Evolutionary conservation across 2,113 vertebrate species (phyloP).

Genomic region (Orycteropus afer): DNA sequence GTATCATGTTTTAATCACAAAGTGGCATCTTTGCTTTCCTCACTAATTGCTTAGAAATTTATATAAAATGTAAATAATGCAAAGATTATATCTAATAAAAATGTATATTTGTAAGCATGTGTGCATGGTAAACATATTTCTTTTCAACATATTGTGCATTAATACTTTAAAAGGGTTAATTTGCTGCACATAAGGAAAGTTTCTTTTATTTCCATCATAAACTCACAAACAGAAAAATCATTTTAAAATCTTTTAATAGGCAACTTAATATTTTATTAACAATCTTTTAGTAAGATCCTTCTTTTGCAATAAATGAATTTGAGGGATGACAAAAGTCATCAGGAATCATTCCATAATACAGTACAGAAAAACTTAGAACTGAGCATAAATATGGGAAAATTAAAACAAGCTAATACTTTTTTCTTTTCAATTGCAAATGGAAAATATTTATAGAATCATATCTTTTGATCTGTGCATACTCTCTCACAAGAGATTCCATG

Average conservation of each 20-base stretch:
- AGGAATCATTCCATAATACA: slow-evolving; percentile 61
- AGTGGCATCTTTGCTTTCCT: slow-evolving; percentile 66
- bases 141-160: slow-evolving; percentile 76
- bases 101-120: slow-evolving; percentile 71
- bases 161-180: slow-evolving; percentile 83
- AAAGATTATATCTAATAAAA: slow-evolving; percentile 82
- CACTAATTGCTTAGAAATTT: slow-evolving; percentile 78
- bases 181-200: slow-evolving; percentile 76
- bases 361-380: slow-evolving; percentile 33
- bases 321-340: slow-evolving; percentile 64
- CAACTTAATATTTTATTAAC: slow-evolving; percentile 88
- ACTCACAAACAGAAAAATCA: slow-evolving; percentile 74
- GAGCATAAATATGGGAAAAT: slow-evolving; percentile 61
- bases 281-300: slow-evolving; percentile 76
- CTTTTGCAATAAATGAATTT: slow-evolving; percentile 66
- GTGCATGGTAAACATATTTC: slow-evolving; percentile 76
- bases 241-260: slow-evolving; percentile 82
- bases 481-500: slow-evolving; percentile 67
- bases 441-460: slow-evolving; percentile 64
- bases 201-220: slow-evolving; percentile 85
- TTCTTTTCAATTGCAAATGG: slow-evolving; percentile 56
- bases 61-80: slow-evolving; percentile 84
- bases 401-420: slow-evolving; percentile 57
- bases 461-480: slow-evolving; percentile 65
- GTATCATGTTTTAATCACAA: slow-evolving; percentile 74